Percentiles rank a stretch among this genome's conserved stretches.
Conservation (phyloP, 2,797 vertebrate species). For the Aldrovandia affinis region DNA sequence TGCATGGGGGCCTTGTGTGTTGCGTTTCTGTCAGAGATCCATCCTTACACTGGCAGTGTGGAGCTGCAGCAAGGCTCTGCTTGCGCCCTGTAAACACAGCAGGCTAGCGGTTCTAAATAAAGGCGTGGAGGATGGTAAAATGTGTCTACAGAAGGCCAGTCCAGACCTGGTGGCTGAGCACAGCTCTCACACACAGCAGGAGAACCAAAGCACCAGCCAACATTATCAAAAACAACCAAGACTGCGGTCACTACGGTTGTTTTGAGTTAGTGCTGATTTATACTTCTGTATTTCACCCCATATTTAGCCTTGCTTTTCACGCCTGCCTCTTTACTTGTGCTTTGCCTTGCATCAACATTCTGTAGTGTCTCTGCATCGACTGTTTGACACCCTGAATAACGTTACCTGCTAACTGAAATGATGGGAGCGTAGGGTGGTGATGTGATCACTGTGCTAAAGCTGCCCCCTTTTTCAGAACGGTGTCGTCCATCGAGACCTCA, state of each 20-base stretch:
- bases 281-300: neutral
- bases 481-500: slow-evolving; percentile 81
- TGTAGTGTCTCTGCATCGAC: neutral
- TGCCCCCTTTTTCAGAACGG: slow-evolving; percentile 64
- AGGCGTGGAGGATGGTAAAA: neutral
- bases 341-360: neutral
- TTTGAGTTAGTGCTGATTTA: neutral
- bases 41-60: too few species aligned
- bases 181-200: slow-evolving; percentile 4
- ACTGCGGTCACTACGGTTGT: neutral
- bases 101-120: too few species aligned
- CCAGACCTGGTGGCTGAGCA: slow-evolving; percentile 19
- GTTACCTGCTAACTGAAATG: neutral
- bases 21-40: too few species aligned
- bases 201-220: neutral
- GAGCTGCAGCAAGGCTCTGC: too few species aligned
- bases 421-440: neutral
- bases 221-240: neutral
- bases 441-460: neutral
- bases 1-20: neutral
- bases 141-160: slow-evolving; percentile 7
- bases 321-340: neutral
- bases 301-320: neutral
- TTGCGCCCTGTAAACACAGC: too few species aligned
- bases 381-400: neutral